These are phyloP conservation scores for Cacoxenus indagator DNA, from an alignment of 2,888 invertebrate species.

Conservation along the genomic window DNA sequence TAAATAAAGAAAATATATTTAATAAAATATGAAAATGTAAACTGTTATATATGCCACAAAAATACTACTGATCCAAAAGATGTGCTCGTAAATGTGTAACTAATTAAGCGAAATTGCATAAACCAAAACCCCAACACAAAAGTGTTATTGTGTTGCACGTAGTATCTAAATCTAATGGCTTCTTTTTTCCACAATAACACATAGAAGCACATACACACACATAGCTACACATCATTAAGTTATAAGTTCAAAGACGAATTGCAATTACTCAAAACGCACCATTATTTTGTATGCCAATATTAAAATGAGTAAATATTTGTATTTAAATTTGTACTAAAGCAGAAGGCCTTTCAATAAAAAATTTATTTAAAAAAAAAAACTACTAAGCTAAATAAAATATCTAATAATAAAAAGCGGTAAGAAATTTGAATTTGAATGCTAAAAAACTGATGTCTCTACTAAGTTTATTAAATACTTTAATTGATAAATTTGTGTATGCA, in stretches of 20 bases:
- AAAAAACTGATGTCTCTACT: constrained; percentile 15
- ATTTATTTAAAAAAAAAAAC: neutral
- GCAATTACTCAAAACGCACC: neutral
- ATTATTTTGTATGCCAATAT: neutral
- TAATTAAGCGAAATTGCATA: neutral
- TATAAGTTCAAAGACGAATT: neutral
- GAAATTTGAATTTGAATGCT: neutral
- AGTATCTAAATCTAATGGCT: neutral
- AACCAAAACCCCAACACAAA: neutral
- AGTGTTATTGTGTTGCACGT: neutral
- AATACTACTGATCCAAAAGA: neutral
- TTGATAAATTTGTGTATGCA: constrained; percentile 24
- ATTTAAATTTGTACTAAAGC: neutral
- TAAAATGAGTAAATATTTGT: neutral
- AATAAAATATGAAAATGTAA: neutral
- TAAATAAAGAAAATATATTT: constrained; percentile 25
- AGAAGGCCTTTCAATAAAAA: neutral
- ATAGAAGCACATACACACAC: neutral
- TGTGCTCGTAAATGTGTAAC: neutral
- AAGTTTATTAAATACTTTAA: constrained; percentile 3
- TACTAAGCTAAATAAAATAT: neutral
- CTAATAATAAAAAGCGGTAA: constrained; percentile 12
- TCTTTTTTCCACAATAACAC: neutral
- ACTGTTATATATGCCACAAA: neutral
- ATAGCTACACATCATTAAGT: neutral